A percentile compares a stretch with the other conserved stretches of the same genome.
Evolutionary conservation across 2,797 vertebrate genomes (phyloP).

Genomic region (Sarcoramphus papa): DNA sequence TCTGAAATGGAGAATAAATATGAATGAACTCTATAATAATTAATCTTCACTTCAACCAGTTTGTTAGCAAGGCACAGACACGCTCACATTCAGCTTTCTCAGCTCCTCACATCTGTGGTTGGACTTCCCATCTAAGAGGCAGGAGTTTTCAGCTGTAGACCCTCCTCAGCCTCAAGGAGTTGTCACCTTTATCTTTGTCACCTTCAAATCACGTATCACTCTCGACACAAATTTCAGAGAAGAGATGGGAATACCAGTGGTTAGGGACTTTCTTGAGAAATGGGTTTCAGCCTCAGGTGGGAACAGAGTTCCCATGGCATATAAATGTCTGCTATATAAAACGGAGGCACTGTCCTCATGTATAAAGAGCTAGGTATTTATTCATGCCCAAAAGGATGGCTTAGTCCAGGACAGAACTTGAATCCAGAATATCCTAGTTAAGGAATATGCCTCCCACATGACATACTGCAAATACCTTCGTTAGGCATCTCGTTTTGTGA

Average conservation of each 20-base stretch:
- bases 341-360: not conserved
- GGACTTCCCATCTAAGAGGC: not conserved
- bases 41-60: not conserved
- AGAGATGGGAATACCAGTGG: not conserved
- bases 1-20: not conserved
- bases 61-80: not conserved
- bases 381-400: not conserved
- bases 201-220: not conserved
- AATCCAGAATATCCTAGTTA: not conserved
- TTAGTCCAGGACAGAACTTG: not conserved
- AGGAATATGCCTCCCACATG: not conserved
- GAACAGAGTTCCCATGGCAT: constrained; percentile 2
- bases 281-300: constrained; percentile 9
- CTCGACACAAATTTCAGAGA: not conserved
- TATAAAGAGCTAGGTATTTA: not conserved
- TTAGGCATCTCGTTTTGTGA: not conserved
- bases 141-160: not conserved
- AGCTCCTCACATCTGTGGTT: not conserved
- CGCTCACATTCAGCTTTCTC: not conserved
- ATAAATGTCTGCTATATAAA: not conserved
- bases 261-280: not conserved
- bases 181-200: not conserved
- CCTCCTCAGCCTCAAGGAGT: not conserved
- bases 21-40: not conserved
- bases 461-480: not conserved